Conservation (phyloP, 2,797 vertebrate species). For the Fistularia commersonii region DNA sequence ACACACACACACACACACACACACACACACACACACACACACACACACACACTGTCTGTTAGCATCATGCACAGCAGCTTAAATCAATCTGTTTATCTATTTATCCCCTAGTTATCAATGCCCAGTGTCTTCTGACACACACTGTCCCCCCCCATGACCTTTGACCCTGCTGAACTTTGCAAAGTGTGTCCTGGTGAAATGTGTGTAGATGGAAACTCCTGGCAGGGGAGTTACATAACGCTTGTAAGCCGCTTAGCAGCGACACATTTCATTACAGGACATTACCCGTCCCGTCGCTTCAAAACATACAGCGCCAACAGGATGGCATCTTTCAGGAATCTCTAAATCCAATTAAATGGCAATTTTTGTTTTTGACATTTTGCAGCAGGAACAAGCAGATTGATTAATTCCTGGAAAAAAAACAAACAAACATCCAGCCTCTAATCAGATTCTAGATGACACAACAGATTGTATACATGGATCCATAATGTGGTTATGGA, state of each 20-base stretch:
- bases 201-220: constrained; percentile 10
- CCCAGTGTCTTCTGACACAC: too few relatives aligned
- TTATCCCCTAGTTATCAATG: too few relatives aligned
- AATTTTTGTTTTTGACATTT: background rate
- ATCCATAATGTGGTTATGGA: background rate
- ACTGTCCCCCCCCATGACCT: constrained; percentile 10
- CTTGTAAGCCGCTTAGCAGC: constrained; percentile 7
- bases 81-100: too few relatives aligned
- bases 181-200: constrained; percentile 8
- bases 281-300: too few relatives aligned
- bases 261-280: constrained; percentile 9
- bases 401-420: background rate
- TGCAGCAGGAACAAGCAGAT: background rate
- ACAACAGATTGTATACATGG: too few relatives aligned
- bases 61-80: too few relatives aligned
- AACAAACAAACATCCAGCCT: too few relatives aligned
- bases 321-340: background rate
- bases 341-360: background rate
- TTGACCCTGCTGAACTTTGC: background rate
- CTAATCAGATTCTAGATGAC: background rate
- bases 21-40: too few relatives aligned
- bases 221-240: constrained; percentile 7
- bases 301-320: too few relatives aligned
- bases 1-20: too few relatives aligned
- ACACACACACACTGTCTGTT: too few relatives aligned